Base-by-base conservation (phyloP, 2,113 vertebrate genomes). In the Gymnorhina tibicen region DNA sequence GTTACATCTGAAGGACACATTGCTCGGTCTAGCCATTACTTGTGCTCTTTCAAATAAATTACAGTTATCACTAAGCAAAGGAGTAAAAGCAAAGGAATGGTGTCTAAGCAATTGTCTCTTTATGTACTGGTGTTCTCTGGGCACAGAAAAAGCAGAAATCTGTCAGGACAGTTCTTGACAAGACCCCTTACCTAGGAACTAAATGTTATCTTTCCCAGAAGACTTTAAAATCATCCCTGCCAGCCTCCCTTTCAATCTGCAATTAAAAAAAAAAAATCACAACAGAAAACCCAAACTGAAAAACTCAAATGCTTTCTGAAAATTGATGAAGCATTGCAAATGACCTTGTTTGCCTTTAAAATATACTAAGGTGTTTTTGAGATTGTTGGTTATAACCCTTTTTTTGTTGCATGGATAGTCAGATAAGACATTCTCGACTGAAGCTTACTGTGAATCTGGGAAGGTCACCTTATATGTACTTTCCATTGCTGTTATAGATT, bases 401-500 rank as follows among this genome's bases (percentile, higher is more conserved):
- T 68, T 42, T 55, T 72, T 89, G 21, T 64, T 80, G 66, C 85
- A 50, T n/a, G 28, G 7, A 26, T 58, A 90, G 49, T 84, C 58
- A 63, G 73, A 85, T 93, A 76, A 92, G 58, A 47, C 37, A 69
- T 73, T 90, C 42, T 83, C 0, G 0, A 77, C 46, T 93, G 59
- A 90, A 85, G 19, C 11, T 4, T 83, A 41, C 39, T 53, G 27
- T 41, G 63, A 83, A 49, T 95, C 75, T 87, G 27, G 13, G 83
- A 96, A 96, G 91, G 94, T 96, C 53, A 87, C 47, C 73, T 93
- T 62, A 50, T 18, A 44, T 7, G 5, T 89, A 47, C 60, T 93
- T 95, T 92, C 64, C 10, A 49, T 75, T 95, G 69, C 64, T 87
- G 89, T 72, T 87, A 91, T 67, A 84, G 88, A 92, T 91, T 93